Percentiles rank a stretch among this genome's conserved stretches.
These are phyloP conservation scores for Scaeva pyrastri DNA, from an alignment of 2,888 invertebrate species.

Conservation along the genomic window DNA sequence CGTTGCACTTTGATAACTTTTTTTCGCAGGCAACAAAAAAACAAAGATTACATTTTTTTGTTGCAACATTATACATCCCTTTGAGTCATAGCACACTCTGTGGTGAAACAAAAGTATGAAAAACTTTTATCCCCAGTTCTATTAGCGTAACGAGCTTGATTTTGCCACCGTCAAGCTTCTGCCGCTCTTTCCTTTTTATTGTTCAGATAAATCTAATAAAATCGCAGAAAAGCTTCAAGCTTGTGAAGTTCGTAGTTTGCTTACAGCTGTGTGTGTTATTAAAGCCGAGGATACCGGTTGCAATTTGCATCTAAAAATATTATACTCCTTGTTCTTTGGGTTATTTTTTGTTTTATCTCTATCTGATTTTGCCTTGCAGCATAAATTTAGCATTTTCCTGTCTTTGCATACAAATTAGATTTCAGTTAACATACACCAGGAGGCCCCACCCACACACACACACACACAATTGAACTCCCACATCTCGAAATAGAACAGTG, in stretches of 20 bases:
- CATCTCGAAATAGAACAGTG: slow-evolving; percentile 12
- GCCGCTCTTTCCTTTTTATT: slow-evolving; percentile 1
- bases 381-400: slow-evolving; percentile 67
- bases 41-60: not conserved
- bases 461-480: not conserved
- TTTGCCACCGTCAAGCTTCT: slow-evolving; percentile 11
- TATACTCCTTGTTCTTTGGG: slow-evolving; percentile 15
- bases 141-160: not conserved
- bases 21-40: not conserved
- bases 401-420: slow-evolving; percentile 72
- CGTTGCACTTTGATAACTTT: not conserved
- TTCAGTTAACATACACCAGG: slow-evolving; percentile 43
- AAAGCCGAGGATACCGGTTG: slow-evolving; percentile 23
- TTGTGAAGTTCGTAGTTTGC: slow-evolving; percentile 2
- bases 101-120: not conserved
- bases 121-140: not conserved
- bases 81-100: not conserved
- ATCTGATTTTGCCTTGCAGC: slow-evolving; percentile 30
- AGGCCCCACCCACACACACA: slow-evolving; percentile 5
- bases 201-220: slow-evolving; percentile 63
- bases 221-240: slow-evolving; percentile 24
- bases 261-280: not conserved
- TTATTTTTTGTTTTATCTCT: not conserved
- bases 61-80: not conserved
- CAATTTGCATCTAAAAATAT: slow-evolving; percentile 67